These are phyloP conservation scores for Malthinus seriepunctatus DNA, from an alignment of 2,888 invertebrate genomes.

Conservation along the genomic window DNA sequence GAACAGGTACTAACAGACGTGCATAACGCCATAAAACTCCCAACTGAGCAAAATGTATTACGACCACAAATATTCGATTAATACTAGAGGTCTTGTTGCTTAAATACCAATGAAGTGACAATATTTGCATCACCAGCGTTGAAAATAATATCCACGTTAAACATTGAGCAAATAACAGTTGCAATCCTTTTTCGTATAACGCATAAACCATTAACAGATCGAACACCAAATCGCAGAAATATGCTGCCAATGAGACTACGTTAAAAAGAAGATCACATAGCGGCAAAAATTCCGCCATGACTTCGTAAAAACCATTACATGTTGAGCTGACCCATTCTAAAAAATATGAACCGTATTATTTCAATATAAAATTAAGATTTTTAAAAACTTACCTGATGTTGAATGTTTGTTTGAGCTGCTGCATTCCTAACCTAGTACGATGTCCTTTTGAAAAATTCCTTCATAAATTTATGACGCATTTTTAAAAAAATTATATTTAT, in stretches of 20 bases:
- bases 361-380: neutral
- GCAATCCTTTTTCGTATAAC: slow-evolving; percentile 69
- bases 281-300: slow-evolving; percentile 83
- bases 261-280: slow-evolving; percentile 91
- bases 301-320: slow-evolving; percentile 49
- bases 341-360: neutral
- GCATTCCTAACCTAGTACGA: slow-evolving; percentile 4
- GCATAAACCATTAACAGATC: slow-evolving; percentile 86
- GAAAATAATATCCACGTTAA: slow-evolving; percentile 74
- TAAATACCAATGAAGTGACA: slow-evolving; percentile 77
- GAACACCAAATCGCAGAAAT: slow-evolving; percentile 90
- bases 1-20: slow-evolving; percentile 80
- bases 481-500: too few species aligned
- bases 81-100: slow-evolving; percentile 56
- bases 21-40: slow-evolving; percentile 84
- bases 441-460: neutral
- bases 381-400: neutral
- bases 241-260: slow-evolving; percentile 85
- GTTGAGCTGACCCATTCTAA: slow-evolving; percentile 32
- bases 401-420: slow-evolving; percentile 2
- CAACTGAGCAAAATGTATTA: slow-evolving; percentile 69
- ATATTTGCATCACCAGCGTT: slow-evolving; percentile 73
- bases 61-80: slow-evolving; percentile 59
- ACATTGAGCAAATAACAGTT: slow-evolving; percentile 68
- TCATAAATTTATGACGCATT: neutral